phyloP scores from a whole-genome alignment of 2,113 vertebrate species.

The Opisthocomus hoazin region DNA sequence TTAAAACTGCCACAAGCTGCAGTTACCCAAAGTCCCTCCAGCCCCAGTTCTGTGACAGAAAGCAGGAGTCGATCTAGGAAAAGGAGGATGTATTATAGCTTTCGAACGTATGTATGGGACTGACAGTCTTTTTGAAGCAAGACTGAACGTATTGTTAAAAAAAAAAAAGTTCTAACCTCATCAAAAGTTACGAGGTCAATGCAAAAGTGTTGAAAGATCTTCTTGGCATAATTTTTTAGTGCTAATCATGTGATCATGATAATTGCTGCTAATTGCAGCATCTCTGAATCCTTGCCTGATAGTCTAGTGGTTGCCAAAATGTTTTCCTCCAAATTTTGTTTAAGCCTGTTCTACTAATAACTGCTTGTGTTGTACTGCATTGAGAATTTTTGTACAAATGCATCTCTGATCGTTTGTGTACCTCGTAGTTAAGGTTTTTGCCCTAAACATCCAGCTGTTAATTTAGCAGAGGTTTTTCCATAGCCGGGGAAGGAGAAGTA shows the following conservation, averaged over 20 bases:
- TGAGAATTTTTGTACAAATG: background rate
- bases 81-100: background rate
- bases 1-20: background rate
- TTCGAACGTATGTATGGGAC: background rate
- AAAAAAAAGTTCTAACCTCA: background rate
- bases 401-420: background rate
- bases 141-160: background rate
- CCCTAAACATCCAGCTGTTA: background rate
- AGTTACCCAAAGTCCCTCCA: background rate
- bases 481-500: background rate
- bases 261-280: background rate
- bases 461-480: background rate
- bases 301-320: background rate
- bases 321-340: background rate
- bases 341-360: background rate
- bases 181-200: background rate
- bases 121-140: background rate
- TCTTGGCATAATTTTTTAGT: background rate
- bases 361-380: background rate
- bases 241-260: background rate
- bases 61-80: background rate
- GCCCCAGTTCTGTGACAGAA: background rate
- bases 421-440: background rate
- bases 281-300: background rate
- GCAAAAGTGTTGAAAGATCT: background rate